Evolutionary conservation across 2,888 invertebrate species (phyloP).

Genomic region (Ashinkailepas kermadecensis): DNA sequence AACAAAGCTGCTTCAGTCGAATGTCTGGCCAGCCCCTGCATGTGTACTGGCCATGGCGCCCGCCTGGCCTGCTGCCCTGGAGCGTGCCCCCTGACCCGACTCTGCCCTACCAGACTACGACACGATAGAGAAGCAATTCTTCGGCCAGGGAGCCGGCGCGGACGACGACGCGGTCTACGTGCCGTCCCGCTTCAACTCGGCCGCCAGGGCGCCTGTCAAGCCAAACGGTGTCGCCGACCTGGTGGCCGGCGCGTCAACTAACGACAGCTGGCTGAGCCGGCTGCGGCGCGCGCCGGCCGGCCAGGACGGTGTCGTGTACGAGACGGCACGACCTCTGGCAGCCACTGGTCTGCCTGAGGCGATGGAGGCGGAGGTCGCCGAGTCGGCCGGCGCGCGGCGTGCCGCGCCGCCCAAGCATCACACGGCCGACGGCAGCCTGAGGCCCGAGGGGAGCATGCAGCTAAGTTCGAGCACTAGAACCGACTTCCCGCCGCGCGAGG

Average conservation of each 20-base stretch:
- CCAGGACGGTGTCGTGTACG: background rate
- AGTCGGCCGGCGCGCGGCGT: background rate
- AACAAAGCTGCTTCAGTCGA: too few relatives aligned
- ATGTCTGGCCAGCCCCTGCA: too few relatives aligned
- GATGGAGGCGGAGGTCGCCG: background rate
- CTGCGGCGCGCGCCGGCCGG: background rate
- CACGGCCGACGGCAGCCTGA: background rate
- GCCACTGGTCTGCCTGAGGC: background rate
- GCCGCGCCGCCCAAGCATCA: background rate
- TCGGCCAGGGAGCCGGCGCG: background rate
- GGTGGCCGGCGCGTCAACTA: background rate
- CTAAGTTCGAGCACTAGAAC: background rate
- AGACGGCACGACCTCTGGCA: background rate
- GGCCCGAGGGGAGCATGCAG: background rate
- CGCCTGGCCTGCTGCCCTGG: too few relatives aligned
- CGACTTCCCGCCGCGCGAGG: background rate
- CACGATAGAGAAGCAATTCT: conserved; percentile 1
- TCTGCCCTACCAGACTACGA: background rate
- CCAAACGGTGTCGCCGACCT: background rate
- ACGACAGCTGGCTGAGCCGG: background rate
- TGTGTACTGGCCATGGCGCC: too few relatives aligned
- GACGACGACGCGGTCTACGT: background rate
- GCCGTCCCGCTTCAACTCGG: conserved; percentile 4
- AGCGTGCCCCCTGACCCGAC: background rate
- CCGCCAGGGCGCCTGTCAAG: background rate